Percentiles rank a stretch among this genome's conserved stretches.
phyloP scores from a whole-genome alignment of 2,888 invertebrate species.

The Drosophila stalkeri region DNA sequence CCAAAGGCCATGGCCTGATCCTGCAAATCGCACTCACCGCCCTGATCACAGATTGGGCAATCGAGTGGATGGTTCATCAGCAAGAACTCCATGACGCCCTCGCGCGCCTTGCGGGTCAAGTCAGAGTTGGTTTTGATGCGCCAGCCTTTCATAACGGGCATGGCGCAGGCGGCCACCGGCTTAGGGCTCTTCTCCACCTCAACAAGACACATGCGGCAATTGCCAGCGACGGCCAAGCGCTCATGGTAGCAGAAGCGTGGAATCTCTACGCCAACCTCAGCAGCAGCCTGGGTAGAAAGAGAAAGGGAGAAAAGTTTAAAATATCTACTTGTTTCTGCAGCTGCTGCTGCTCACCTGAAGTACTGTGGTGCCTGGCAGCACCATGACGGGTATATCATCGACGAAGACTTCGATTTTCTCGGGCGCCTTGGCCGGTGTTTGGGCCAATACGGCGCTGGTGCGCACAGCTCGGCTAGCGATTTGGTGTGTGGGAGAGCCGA shows the following conservation, averaged over 20 bases:
- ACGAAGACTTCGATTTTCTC: constrained; percentile 97
- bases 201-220: constrained; percentile 99
- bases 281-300: constrained; percentile 91
- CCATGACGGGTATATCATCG: constrained; percentile 97
- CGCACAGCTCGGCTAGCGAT: constrained; percentile 86
- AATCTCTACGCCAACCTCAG: constrained; percentile 97
- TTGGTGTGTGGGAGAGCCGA: constrained; percentile 83
- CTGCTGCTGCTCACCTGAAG: constrained; percentile 90
- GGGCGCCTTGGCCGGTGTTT: constrained; percentile 86
- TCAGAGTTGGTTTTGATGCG: constrained; percentile 98
- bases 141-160: constrained; percentile 99
- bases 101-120: constrained; percentile 91
- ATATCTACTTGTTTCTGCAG: not conserved
- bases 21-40: constrained; percentile 96
- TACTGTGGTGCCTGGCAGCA: constrained; percentile 98
- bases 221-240: constrained; percentile 98
- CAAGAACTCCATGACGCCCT: constrained; percentile 99
- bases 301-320: not conserved
- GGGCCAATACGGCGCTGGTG: constrained; percentile 85
- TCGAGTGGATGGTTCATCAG: constrained; percentile 99
- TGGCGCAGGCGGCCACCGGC: constrained; percentile 99
- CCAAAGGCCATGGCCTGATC: constrained; percentile 99
- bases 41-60: constrained; percentile 99
- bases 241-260: constrained; percentile 99
- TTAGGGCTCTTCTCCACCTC: constrained; percentile 99